Evolutionary conservation across 2,888 invertebrate species (phyloP).

Genomic region (Pristionchus japonicus): DNA sequence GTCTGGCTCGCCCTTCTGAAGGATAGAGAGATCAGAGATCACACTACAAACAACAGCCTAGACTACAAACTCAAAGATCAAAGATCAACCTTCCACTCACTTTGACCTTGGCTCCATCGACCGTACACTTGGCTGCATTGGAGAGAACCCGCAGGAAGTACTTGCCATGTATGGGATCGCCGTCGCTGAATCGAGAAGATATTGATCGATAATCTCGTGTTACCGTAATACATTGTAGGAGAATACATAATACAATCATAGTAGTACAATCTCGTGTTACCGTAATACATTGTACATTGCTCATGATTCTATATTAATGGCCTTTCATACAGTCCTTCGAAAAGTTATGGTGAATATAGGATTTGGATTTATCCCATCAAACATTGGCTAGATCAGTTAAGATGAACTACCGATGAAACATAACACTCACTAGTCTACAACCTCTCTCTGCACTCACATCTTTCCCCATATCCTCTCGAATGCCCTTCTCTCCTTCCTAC

Average conservation of each 20-base stretch:
- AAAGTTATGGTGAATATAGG: too few species aligned
- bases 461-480: constrained; percentile 42
- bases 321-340: too few species aligned
- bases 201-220: background rate
- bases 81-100: background rate
- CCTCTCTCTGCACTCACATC: too few species aligned
- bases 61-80: background rate
- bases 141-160: constrained; percentile 38
- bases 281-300: too few species aligned
- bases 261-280: too few species aligned
- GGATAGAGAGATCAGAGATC: background rate
- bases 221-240: too few species aligned
- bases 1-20: constrained; percentile 41
- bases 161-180: background rate
- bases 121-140: constrained; percentile 39
- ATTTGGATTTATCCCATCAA: too few species aligned
- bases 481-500: constrained; percentile 38
- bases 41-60: background rate
- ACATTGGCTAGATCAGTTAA: too few species aligned
- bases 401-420: background rate
- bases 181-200: background rate
- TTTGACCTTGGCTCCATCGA: constrained; percentile 34
- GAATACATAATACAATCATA: too few species aligned
- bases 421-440: too few species aligned
- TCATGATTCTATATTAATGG: too few species aligned